These are phyloP conservation scores for Eulithis testata DNA, from an alignment of 2,888 invertebrate species.

Conservation along the genomic window DNA sequence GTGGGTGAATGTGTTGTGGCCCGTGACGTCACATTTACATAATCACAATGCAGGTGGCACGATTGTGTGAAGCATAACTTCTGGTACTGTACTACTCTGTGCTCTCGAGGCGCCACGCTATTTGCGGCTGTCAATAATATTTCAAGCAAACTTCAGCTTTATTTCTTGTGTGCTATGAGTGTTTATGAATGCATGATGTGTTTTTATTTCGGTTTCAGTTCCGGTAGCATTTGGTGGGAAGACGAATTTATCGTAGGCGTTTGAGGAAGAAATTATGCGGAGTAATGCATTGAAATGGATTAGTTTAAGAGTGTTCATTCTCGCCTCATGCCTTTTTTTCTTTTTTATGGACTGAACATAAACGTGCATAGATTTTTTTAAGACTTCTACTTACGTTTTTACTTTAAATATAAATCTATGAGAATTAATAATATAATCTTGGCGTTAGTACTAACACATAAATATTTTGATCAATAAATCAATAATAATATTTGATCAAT, in stretches of 20 bases:
- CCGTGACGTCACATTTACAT: not conserved
- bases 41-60: not conserved
- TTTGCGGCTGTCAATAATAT: conserved; percentile 30
- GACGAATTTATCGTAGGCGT: conserved; percentile 46
- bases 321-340: not conserved
- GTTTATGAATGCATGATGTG: conserved; percentile 22
- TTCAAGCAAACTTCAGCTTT: conserved; percentile 31
- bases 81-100: conserved; percentile 18
- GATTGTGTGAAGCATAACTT: conserved; percentile 9
- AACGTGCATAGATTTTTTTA: no score
- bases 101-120: conserved; percentile 50
- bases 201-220: conserved; percentile 44
- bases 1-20: no score
- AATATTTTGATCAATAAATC: no score
- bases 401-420: no score
- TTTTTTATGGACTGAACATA: not conserved
- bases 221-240: conserved; percentile 52
- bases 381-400: no score
- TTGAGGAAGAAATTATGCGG: conserved; percentile 40
- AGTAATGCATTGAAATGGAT: conserved; percentile 20
- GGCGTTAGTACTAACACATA: no score
- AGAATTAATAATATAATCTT: no score
- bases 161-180: conserved; percentile 35
- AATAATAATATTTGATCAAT: no score
- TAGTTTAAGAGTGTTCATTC: conserved; percentile 11